Percentiles rank a stretch among this genome's conserved stretches.
Conservation (phyloP, 2,888 invertebrate species). For the Drosophila birchii region DNA sequence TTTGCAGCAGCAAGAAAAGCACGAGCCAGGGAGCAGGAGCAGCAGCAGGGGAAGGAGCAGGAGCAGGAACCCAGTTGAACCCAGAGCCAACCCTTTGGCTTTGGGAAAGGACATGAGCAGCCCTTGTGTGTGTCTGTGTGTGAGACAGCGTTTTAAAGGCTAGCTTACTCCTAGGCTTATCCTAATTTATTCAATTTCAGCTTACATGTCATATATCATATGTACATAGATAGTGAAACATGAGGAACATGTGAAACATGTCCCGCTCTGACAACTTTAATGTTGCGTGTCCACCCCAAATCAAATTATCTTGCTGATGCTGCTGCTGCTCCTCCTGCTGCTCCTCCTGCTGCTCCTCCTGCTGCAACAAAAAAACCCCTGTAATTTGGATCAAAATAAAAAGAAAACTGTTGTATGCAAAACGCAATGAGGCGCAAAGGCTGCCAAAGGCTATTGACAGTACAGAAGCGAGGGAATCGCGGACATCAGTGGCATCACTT, state of each 20-base stretch:
- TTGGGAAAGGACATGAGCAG: slow-evolving; percentile 5
- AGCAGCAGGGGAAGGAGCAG: neutral
- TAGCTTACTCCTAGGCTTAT: slow-evolving; percentile 2
- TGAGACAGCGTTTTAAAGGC: slow-evolving; percentile 12
- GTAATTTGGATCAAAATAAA: slow-evolving; percentile 14
- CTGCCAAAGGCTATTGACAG: slow-evolving; percentile 50
- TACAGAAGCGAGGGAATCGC: slow-evolving; percentile 6
- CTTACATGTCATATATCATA: neutral
- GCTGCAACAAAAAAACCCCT: neutral
- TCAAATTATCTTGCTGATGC: slow-evolving; percentile 22
- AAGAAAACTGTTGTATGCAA: slow-evolving; percentile 27
- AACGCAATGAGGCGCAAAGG: slow-evolving; percentile 21
- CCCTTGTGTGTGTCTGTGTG: neutral
- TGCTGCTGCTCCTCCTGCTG: neutral
- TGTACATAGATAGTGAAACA: neutral
- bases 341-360: neutral
- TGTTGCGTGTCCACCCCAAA: slow-evolving; percentile 27
- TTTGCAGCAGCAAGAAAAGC: slow-evolving; percentile 8
- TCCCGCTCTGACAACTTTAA: slow-evolving; percentile 8
- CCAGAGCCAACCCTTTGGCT: slow-evolving; percentile 20
- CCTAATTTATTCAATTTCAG: slow-evolving; percentile 12
- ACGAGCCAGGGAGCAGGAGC: neutral
- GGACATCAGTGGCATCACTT: slow-evolving; percentile 62
- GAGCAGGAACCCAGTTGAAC: neutral
- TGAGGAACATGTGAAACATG: neutral